Percentiles rank a stretch among this genome's conserved stretches.
Evolutionary conservation across 92 coral and sea anemone genomes (phyloP).

Genomic region (Diadumene lineata): DNA sequence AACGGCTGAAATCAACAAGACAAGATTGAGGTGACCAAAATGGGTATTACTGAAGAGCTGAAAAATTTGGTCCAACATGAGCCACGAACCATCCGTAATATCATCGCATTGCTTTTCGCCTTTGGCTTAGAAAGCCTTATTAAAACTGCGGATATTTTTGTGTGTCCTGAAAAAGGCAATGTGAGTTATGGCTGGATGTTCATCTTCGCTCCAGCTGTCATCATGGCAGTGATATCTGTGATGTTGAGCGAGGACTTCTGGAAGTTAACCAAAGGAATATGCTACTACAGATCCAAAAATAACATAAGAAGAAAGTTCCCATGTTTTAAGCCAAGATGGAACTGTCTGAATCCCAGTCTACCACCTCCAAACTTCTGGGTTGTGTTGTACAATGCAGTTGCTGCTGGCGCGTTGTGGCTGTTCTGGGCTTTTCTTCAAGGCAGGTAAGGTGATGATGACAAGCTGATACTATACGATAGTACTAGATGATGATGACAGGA

Average conservation of each 20-base stretch:
- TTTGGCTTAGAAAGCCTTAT: conserved; percentile 40
- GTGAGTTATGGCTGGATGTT: conserved; percentile 50
- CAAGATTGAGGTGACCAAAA: too few relatives aligned
- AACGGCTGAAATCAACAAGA: too few relatives aligned
- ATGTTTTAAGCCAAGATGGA: not conserved
- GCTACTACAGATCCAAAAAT: conserved; percentile 19
- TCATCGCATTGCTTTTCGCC: conserved; percentile 19
- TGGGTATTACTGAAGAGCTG: not conserved
- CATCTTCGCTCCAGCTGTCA: conserved; percentile 55
- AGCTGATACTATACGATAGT: not conserved
- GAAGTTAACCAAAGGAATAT: conserved; percentile 64
- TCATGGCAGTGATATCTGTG: conserved; percentile 48
- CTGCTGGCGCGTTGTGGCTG: conserved; percentile 65
- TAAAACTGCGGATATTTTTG: conserved; percentile 18
- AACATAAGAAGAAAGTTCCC: not conserved
- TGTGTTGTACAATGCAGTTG: conserved; percentile 41
- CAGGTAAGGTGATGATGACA: not conserved
- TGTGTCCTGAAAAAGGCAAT: conserved; percentile 54
- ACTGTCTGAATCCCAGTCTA: not conserved
- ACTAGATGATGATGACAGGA: not conserved
- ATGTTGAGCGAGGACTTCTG: conserved; percentile 63
- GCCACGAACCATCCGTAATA: conserved; percentile 30
- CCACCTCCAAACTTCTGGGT: conserved; percentile 5
- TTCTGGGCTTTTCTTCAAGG: conserved; percentile 74
- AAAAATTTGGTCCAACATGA: not conserved